Evolutionary conservation across 2,113 vertebrate species (phyloP).

Genomic region (Callospermophilus lateralis): DNA sequence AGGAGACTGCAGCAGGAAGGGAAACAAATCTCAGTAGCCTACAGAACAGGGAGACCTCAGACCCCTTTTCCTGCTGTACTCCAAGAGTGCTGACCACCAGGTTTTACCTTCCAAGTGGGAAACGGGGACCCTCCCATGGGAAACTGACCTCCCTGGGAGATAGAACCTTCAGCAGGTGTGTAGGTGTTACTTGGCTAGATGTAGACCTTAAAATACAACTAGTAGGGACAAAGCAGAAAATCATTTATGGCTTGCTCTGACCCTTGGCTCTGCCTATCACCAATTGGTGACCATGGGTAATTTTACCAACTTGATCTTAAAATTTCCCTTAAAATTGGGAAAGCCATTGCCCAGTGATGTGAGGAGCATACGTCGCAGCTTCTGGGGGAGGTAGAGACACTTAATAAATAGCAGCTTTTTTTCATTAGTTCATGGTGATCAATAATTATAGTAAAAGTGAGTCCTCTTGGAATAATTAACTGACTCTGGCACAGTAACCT

Average conservation of each 20-base stretch:
- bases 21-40: not conserved
- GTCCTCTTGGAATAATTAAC: constrained; percentile 76
- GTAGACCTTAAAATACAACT: constrained; percentile 10
- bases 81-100: not conserved
- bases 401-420: constrained; percentile 74
- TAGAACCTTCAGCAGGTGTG: not conserved
- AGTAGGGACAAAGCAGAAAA: not conserved
- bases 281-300: not conserved
- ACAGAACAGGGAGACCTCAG: not conserved
- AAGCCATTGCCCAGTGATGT: not conserved
- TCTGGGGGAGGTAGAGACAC: constrained; percentile 34
- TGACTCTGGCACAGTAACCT: constrained; percentile 66
- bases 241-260: not conserved
- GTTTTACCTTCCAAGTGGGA: not conserved
- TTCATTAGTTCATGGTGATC: constrained; percentile 63
- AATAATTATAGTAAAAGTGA: constrained; percentile 69
- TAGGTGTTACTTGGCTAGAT: not conserved
- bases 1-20: not conserved
- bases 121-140: not conserved
- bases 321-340: constrained; percentile 28
- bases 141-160: not conserved
- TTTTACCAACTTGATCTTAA: constrained; percentile 4
- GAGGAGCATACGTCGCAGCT: not conserved
- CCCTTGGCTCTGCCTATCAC: not conserved
- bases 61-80: not conserved